These are phyloP conservation scores for Cynodonichthys magdalenae DNA, from an alignment of 2,797 vertebrate species.

Conservation along the genomic window DNA sequence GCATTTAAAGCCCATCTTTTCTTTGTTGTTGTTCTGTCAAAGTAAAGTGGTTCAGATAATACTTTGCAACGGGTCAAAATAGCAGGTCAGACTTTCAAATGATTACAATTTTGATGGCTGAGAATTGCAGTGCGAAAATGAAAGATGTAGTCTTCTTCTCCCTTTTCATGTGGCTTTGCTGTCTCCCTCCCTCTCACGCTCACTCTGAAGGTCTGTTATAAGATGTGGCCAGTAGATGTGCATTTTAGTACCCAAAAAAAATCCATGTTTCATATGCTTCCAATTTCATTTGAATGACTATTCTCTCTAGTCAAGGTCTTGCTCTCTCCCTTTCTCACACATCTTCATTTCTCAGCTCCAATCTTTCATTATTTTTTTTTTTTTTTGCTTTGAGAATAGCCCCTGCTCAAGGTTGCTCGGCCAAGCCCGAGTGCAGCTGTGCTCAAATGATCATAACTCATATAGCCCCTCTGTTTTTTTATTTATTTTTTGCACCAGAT, in stretches of 20 bases:
- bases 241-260: conserved; percentile 61
- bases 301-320: conserved; percentile 70
- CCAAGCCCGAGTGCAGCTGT: conserved; percentile 71
- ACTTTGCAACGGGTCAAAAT: conserved; percentile 65
- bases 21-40: conserved; percentile 64
- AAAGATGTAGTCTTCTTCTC: conserved; percentile 63
- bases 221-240: conserved; percentile 70
- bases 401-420: conserved; percentile 58
- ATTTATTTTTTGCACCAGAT: conserved; percentile 60
- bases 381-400: conserved; percentile 82
- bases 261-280: conserved; percentile 74
- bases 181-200: conserved; percentile 58
- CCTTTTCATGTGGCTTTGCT: conserved; percentile 69
- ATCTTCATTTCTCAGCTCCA: conserved; percentile 90
- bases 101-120: conserved; percentile 62
- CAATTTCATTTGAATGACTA: conserved; percentile 79
- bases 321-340: conserved; percentile 63
- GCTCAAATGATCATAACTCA: conserved; percentile 78
- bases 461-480: conserved; percentile 44
- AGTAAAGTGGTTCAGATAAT: conserved; percentile 85
- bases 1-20: conserved; percentile 87
- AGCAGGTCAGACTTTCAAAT: conserved; percentile 63
- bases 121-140: conserved; percentile 59
- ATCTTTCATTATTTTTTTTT: conserved; percentile 67
- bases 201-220: conserved; percentile 56